Percentiles rank a stretch among this genome's conserved stretches.
These are phyloP conservation scores for Tapirus indicus DNA, from an alignment of 2,797 vertebrate species.

Conservation along the genomic window DNA sequence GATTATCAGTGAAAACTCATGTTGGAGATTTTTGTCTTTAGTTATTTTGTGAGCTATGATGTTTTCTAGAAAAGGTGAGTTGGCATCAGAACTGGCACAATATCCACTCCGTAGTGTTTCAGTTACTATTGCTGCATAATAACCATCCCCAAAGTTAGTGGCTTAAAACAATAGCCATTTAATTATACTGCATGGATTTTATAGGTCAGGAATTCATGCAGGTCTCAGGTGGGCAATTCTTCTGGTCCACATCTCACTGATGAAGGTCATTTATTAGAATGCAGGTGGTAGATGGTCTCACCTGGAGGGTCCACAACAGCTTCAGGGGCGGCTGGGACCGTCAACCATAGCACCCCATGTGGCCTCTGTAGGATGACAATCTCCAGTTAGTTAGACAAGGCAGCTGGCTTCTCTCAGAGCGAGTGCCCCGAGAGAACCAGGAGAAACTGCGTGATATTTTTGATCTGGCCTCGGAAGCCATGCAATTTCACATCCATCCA, in stretches of 20 bases:
- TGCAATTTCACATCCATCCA: not conserved
- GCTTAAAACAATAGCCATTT: not conserved
- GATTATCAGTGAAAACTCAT: not conserved
- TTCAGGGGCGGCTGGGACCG: not conserved
- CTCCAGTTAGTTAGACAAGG: not conserved
- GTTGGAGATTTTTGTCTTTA: not conserved
- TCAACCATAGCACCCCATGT: not conserved
- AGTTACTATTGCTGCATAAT: not conserved
- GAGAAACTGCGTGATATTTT: rapidly evolving
- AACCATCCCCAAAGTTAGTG: not conserved
- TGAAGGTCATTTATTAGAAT: not conserved
- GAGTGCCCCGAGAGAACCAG: not conserved
- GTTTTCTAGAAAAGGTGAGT: not conserved
- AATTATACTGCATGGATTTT: not conserved
- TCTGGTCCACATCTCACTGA: not conserved
- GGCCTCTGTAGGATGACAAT: not conserved
- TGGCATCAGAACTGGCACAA: not conserved
- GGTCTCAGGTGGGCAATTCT: not conserved
- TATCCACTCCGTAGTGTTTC: not conserved
- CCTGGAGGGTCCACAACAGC: too few relatives aligned
- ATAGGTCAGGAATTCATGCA: not conserved
- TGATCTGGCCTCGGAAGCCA: not conserved
- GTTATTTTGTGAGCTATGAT: not conserved
- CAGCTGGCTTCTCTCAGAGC: not conserved
- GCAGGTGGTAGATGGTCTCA: not conserved